Base-by-base conservation (phyloP, 23 tunicate genomes). In the Corella eumyota region DNA sequence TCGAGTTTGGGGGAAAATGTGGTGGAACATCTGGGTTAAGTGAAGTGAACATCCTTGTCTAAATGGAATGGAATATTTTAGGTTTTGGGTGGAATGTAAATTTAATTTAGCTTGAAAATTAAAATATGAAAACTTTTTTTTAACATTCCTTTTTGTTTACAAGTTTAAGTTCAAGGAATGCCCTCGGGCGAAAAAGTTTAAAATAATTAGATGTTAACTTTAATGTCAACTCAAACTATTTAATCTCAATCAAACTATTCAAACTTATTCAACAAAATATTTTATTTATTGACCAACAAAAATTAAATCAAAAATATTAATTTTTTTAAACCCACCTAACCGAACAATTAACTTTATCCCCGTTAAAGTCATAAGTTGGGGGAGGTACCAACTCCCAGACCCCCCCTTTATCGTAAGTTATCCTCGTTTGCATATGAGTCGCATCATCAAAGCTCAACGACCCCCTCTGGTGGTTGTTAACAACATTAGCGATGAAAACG, bases 381-480 rank as follows among this genome's bases (percentile, higher is more conserved):
- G 75, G 33, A 0, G 83, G 69, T 0, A 84, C 27, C 25, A 56
- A 40, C 75, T 84, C 77, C 94, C 94, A 84, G 23, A 69, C 36
- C 9, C 71, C 83, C 9, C 94, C 94, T 34, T 84, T 84, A 55
- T 84, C 75, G 36, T 75, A 84, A 6, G 83, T 67, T 21, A 84
- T 75, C 34, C 68, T 36, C 2, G 94, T 46, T 54, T 56, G 36
- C 78, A 75, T 64, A 13, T 29, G 6, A 11, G 65, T 28, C 22
- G 53, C 70, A 28, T 72, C 67, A 36, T 64, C 60, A n/a, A n/a
- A n/a, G 1, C 1, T 45, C 27, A 13, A 34, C 25, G 11, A 2
- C 15, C 17, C 13, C 11, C 2, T n/a, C 11, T 66, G 56, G 32
- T 40, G 20, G 2, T 21, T 22, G 21, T 49, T 51, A 36, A 29